Conservation (phyloP, 2,888 invertebrate species). For the Tenthredo scrophulariae region DNA sequence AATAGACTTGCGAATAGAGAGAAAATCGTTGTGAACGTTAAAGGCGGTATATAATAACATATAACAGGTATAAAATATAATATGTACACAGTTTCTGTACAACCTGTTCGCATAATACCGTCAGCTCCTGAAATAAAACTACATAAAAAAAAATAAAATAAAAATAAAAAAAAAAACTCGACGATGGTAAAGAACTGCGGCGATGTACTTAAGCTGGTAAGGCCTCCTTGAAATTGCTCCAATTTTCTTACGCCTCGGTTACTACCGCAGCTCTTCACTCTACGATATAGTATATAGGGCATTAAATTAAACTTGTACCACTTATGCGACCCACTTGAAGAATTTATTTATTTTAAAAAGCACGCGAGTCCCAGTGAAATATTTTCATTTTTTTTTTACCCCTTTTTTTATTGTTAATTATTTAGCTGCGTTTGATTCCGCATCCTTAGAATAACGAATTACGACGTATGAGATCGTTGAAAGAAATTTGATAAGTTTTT, state of each 20-base stretch:
- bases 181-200: not conserved
- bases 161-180: not conserved
- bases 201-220: slow-evolving; percentile 22
- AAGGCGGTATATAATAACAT: slow-evolving; percentile 21
- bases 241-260: slow-evolving; percentile 61
- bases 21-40: slow-evolving; percentile 7
- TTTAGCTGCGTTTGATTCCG: not conserved
- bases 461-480: not conserved
- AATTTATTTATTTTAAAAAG: not conserved
- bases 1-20: slow-evolving; percentile 5
- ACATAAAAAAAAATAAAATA: too few species aligned
- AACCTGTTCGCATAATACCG: not conserved
- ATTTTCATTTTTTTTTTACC: not conserved
- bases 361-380: not conserved
- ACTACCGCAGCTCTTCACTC: slow-evolving; percentile 47
- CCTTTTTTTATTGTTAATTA: too few species aligned
- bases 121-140: not conserved
- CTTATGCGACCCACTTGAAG: not conserved
- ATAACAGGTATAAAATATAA: slow-evolving; percentile 27
- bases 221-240: slow-evolving; percentile 65
- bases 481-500: not conserved
- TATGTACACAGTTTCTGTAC: not conserved
- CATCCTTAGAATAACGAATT: not conserved
- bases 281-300: slow-evolving; percentile 55
- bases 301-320: slow-evolving; percentile 66